Evolutionary conservation across 2,888 invertebrate genomes (phyloP), one percentile per base, ranked within the genome.

Genomic region (Ennomos fuscantarius): DNA sequence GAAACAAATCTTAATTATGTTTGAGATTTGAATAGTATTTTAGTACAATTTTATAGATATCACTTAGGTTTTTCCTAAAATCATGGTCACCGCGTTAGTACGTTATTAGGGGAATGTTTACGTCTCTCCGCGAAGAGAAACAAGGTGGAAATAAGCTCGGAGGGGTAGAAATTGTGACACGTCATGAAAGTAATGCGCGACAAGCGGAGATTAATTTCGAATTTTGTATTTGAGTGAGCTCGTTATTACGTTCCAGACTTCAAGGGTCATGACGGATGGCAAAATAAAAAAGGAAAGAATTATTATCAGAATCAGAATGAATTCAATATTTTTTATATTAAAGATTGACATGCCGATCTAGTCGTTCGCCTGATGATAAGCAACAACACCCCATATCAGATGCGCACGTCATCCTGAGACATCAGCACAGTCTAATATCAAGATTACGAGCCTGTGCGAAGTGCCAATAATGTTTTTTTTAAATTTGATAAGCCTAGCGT

Each of bases 121-220:
- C 49, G 65, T 62, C 63, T 58, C 63, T 56, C 62, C 41, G 41
- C 48, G 32, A 32, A 52, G 48, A 57, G 62, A 61, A 68, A 68
- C 68, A 65, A 68, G 68, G 68, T 65, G 55, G 65, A 63, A 67
- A 63, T 63, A 68, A 65, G 58, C 55, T 49, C 36, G 56, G 58
- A 56, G 60, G 52, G 65, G 59, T 61, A 57, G 62, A 60, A 63
- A 68, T 60, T 64, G 63, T 68, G 62, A 62, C 68, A 68, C 60
- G 62, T 60, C 65, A 63, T 62, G 62, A 65, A 62, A 63, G 63
- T 67, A 63, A 67, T 60, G 59, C 49, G 61, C 62, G 60, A 62
- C 44, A 50, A 58, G 58, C 56, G 56, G 62, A 63, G 55, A 65
- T 67, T 67, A 62, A 68, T 68, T 62, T 45, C 45, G 24, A 48